phyloP scores from a whole-genome alignment of 37 sponge, comb jelly and placozoan genomes.

The Dysidea cf. avara region DNA sequence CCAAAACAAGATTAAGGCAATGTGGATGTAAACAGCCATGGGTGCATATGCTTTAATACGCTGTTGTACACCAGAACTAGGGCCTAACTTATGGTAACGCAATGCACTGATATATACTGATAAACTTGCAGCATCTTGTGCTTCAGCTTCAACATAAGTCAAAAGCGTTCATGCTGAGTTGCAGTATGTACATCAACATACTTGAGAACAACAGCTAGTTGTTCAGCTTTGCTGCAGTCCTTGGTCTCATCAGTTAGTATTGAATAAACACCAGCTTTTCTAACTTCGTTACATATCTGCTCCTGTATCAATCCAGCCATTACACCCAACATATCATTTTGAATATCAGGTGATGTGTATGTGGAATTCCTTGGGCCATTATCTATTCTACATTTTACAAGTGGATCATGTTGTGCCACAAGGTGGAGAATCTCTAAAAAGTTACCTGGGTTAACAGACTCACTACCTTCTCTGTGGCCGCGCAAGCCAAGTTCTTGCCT shows the following conservation, averaged over 20 bases:
- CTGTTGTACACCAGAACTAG: constrained; percentile 56
- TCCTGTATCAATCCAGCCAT: too few relatives aligned
- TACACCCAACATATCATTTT: too few relatives aligned
- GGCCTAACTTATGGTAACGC: constrained; percentile 26
- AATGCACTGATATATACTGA: constrained; percentile 52
- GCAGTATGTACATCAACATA: too few relatives aligned
- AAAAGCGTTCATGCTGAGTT: too few relatives aligned
- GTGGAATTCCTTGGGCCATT: constrained; percentile 66
- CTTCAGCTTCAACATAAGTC: constrained; percentile 63
- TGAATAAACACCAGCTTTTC: too few relatives aligned
- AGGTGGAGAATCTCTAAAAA: constrained; percentile 50
- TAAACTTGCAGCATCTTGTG: constrained; percentile 46
- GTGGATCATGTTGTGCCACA: constrained; percentile 44
- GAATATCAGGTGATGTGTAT: too few relatives aligned
- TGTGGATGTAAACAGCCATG: constrained; percentile 65
- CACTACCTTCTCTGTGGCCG: too few relatives aligned
- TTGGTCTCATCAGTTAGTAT: constrained; percentile 73
- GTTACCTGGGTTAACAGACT: constrained; percentile 64
- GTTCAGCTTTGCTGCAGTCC: constrained; percentile 63
- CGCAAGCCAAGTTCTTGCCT: constrained; percentile 59
- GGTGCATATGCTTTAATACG: constrained; percentile 54
- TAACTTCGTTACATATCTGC: too few relatives aligned
- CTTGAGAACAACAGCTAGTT: too few relatives aligned
- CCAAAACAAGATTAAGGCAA: constrained; percentile 61
- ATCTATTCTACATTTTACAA: constrained; percentile 16